Percentiles rank a stretch among this genome's conserved stretches.
These are phyloP conservation scores for Neomonachus schauinslandi DNA, from an alignment of 2,113 vertebrate genomes.

Conservation along the genomic window DNA sequence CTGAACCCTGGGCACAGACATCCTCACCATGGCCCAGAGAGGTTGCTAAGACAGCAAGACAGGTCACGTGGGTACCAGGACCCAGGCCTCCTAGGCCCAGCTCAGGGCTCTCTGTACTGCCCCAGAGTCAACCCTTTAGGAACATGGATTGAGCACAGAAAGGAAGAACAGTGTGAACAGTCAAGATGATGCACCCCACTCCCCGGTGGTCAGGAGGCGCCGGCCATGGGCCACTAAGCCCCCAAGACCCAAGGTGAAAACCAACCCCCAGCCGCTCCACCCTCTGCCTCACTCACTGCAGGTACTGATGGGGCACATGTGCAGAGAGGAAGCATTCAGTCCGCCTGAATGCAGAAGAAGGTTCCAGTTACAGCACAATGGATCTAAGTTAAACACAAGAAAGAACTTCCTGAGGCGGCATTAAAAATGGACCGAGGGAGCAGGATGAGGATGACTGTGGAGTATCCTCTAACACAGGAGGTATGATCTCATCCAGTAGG, in stretches of 20 bases:
- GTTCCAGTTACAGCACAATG: background rate
- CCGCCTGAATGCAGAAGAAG: background rate
- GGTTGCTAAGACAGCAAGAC: background rate
- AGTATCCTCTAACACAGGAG: background rate
- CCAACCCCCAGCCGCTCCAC: background rate
- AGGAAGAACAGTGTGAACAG: background rate
- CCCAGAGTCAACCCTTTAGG: background rate
- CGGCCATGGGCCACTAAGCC: background rate
- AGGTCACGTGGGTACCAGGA: background rate
- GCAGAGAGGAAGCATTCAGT: background rate
- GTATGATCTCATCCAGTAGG: background rate
- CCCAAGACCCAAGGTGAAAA: background rate
- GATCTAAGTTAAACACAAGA: conserved; percentile 22
- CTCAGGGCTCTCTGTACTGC: background rate
- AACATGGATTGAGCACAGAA: background rate
- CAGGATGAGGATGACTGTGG: background rate
- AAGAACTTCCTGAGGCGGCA: conserved; percentile 20
- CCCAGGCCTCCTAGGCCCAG: background rate
- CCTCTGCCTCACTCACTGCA: background rate
- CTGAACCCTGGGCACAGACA: background rate
- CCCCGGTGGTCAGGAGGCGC: background rate
- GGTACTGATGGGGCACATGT: background rate
- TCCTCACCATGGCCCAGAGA: background rate
- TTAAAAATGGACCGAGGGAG: background rate
- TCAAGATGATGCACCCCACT: background rate